Evolutionary conservation across 2,113 vertebrate genomes (phyloP), one percentile per base, ranked within the genome.

Genomic region (Macrotus californicus): DNA sequence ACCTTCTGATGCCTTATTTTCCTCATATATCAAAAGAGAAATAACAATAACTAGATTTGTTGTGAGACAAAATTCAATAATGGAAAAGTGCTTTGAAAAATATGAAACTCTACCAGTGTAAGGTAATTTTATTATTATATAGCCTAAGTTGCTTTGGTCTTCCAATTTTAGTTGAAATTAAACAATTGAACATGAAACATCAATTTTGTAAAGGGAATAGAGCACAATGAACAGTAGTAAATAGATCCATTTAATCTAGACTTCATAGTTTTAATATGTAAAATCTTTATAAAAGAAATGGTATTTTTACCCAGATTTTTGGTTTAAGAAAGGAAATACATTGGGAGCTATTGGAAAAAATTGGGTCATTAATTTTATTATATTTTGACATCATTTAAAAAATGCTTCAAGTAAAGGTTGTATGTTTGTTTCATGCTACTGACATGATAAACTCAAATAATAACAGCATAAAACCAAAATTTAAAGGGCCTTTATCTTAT

Each of bases 91-190:
- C 56, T 96, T 92, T 86, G 89, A 82, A 97, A 96, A 89, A 93
- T 83, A 80, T 61, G 66, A 96, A 96, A 89, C 69, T 50, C 6
- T 93, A 89, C n/a, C 67, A 39, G 15, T 48, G 59, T 77, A 56
- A 89, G n/a, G 39, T 73, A 86, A 95, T 95, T 95, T 86, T 97
- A 69, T 94, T 93, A 94, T 96, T 96, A 94, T 83, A 66, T 52
- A 91, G 72, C 66, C 11, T 70, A 91, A 93, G 52, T 93, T 94
- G 82, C 69, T 97, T 94, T 95, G 56, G 79, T 96, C 64, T 97
- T 93, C 79, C 89, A 96, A 80, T 95, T 97, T 96, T 70, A 93
- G 39, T 89, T 91, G 75, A 95, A 96, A 94, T 97, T 94, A 95
- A 96, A 93, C 73, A 96, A 86, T 50, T 97, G 87, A 93, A 96